Percentiles rank a stretch among this genome's conserved stretches.
Conservation (phyloP, 2,797 vertebrate species). For the Labeo calbasu region DNA sequence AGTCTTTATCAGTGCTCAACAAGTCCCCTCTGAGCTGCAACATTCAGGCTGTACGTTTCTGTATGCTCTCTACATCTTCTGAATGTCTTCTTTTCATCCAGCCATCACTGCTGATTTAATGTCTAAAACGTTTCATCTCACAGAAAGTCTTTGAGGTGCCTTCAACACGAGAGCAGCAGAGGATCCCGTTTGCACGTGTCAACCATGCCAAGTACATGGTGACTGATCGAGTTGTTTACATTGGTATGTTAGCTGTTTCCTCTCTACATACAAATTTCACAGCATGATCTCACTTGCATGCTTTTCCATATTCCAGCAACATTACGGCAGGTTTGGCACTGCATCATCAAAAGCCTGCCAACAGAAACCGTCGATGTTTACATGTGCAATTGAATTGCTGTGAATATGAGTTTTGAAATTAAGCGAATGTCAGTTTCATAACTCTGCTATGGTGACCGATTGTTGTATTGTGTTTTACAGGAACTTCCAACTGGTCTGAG, state of each 20-base stretch:
- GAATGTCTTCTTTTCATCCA: not conserved
- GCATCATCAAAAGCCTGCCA: not conserved
- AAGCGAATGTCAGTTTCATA: not conserved
- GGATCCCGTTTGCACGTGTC: conserved; percentile 79
- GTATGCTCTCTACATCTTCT: not conserved
- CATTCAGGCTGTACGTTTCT: conserved; percentile 72
- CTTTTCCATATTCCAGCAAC: conserved; percentile 7
- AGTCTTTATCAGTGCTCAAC: conserved; percentile 77
- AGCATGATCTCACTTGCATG: conserved; percentile 11
- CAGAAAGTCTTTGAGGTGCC: conserved; percentile 81
- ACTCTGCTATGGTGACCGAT: conserved; percentile 9
- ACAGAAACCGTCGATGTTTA: conserved; percentile 3
- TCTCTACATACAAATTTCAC: conserved; percentile 11
- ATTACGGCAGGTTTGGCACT: not conserved
- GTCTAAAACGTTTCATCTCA: conserved; percentile 4
- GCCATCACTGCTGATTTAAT: not conserved
- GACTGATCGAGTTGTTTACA: conserved; percentile 81
- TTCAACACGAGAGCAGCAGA: conserved; percentile 67
- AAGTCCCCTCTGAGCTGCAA: conserved; percentile 70
- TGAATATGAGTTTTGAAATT: not conserved
- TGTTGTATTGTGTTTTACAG: conserved; percentile 62
- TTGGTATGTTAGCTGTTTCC: conserved; percentile 69
- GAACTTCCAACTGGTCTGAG: conserved; percentile 86
- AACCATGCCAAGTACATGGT: conserved; percentile 87
- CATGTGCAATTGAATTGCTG: not conserved